phyloP scores from a whole-genome alignment of 2,888 invertebrate genomes.

The Crocallis elinguaria region DNA sequence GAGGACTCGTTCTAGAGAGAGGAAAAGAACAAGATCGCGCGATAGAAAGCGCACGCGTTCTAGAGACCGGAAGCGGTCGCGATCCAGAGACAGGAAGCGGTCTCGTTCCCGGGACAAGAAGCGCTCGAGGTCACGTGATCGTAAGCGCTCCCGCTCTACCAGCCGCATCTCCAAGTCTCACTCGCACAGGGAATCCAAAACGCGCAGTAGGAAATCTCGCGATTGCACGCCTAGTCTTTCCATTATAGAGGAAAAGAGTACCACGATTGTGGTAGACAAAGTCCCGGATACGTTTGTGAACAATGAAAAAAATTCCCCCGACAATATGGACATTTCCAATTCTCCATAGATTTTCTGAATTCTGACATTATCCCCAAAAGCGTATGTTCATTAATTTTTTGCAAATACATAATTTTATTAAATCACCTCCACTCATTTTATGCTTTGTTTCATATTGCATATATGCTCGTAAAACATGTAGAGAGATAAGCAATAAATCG shows the following conservation, averaged over 20 bases:
- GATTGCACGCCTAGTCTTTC: constrained; percentile 66
- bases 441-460: not conserved
- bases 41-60: constrained; percentile 85
- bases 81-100: constrained; percentile 77
- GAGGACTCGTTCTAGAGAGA: constrained; percentile 77
- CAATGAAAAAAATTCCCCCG: constrained; percentile 86
- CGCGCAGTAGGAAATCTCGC: constrained; percentile 69
- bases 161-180: constrained; percentile 75
- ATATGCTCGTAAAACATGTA: constrained; percentile 14
- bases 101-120: constrained; percentile 78
- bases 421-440: not conserved
- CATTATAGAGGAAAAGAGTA: constrained; percentile 59
- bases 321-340: constrained; percentile 93
- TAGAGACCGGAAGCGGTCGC: constrained; percentile 75
- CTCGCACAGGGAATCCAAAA: constrained; percentile 72
- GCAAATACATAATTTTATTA: not conserved
- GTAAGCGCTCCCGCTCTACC: constrained; percentile 73
- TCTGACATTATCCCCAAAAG: constrained; percentile 14
- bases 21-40: constrained; percentile 84
- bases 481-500: constrained; percentile 24
- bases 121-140: constrained; percentile 72
- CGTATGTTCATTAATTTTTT: too few species aligned
- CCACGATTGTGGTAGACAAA: constrained; percentile 53
- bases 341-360: constrained; percentile 88
- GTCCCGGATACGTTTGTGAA: constrained; percentile 53